A percentile compares a stretch with the other conserved stretches of the same genome.
Conservation (phyloP, 2,797 vertebrate species). For the Cryptoprocta ferox region DNA sequence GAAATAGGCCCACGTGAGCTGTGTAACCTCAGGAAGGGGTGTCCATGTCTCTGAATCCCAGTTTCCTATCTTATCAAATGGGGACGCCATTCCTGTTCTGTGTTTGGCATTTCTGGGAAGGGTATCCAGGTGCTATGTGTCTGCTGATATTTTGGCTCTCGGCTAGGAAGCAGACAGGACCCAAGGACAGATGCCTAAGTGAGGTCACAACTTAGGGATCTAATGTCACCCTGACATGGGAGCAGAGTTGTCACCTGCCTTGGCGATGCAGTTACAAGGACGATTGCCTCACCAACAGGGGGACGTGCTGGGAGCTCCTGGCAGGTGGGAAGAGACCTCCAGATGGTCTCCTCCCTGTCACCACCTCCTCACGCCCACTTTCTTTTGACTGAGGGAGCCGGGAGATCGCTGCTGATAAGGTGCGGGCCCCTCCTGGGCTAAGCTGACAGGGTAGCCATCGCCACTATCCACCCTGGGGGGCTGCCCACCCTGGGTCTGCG, state of each 20-base stretch:
- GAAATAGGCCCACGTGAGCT: background rate
- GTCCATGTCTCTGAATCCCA: background rate
- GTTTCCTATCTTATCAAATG: background rate
- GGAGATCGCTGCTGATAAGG: background rate
- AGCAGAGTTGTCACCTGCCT: conserved; percentile 58
- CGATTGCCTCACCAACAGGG: background rate
- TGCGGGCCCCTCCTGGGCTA: background rate
- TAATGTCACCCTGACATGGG: conserved; percentile 71
- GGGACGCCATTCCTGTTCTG: background rate
- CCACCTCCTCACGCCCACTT: background rate
- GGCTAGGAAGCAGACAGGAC: conserved; percentile 34
- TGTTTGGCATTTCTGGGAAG: background rate
- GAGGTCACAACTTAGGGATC: conserved; percentile 55
- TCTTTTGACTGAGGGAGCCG: background rate
- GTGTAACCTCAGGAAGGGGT: background rate
- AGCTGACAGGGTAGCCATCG: background rate
- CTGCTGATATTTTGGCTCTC: conserved; percentile 56
- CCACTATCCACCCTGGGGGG: background rate
- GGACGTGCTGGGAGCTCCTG: background rate
- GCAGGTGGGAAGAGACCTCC: background rate
- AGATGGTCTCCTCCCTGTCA: background rate
- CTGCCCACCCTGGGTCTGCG: background rate
- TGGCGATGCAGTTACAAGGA: conserved; percentile 40
- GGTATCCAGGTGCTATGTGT: background rate
- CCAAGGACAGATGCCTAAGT: conserved; percentile 67